Evolutionary conservation across 2,888 invertebrate genomes (phyloP).

Genomic region (Acronicta alni): DNA sequence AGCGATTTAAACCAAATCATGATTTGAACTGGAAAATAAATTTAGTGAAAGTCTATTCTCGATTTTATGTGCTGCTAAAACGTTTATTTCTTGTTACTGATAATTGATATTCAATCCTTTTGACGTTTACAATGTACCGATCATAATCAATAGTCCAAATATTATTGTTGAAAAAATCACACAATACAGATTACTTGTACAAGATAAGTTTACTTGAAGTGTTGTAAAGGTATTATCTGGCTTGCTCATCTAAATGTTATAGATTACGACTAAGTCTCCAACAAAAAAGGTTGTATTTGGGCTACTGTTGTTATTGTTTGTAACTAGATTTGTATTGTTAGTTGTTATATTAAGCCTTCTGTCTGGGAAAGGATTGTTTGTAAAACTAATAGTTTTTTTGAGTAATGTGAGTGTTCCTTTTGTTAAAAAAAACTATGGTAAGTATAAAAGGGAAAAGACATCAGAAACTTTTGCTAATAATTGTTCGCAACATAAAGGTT

Average conservation of each 20-base stretch:
- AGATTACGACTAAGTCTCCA: constrained; percentile 69
- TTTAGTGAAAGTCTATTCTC: background rate
- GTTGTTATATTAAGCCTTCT: constrained; percentile 73
- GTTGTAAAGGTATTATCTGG: constrained; percentile 69
- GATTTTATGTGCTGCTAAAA: background rate
- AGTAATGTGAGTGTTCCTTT: constrained; percentile 8
- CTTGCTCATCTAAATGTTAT: constrained; percentile 69
- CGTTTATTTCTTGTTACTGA: constrained; percentile 11
- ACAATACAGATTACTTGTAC: constrained; percentile 73
- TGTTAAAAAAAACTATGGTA: constrained; percentile 2
- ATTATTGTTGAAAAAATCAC: constrained; percentile 41
- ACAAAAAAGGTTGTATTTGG: constrained; percentile 69
- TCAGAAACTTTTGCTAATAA: no score
- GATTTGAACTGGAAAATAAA: background rate
- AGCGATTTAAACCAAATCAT: constrained; percentile 14
- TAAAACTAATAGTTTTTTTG: constrained; percentile 30
- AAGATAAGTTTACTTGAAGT: constrained; percentile 75
- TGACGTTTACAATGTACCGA: constrained; percentile 41
- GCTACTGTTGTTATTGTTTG: constrained; percentile 81
- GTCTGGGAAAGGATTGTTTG: constrained; percentile 73
- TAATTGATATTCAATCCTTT: constrained; percentile 18
- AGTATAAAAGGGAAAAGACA: background rate
- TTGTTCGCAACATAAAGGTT: no score
- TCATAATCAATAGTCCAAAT: constrained; percentile 63
- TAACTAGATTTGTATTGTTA: constrained; percentile 81